These are phyloP conservation scores for Ptyas mucosa DNA, from an alignment of 2,113 vertebrate species.

Conservation along the genomic window DNA sequence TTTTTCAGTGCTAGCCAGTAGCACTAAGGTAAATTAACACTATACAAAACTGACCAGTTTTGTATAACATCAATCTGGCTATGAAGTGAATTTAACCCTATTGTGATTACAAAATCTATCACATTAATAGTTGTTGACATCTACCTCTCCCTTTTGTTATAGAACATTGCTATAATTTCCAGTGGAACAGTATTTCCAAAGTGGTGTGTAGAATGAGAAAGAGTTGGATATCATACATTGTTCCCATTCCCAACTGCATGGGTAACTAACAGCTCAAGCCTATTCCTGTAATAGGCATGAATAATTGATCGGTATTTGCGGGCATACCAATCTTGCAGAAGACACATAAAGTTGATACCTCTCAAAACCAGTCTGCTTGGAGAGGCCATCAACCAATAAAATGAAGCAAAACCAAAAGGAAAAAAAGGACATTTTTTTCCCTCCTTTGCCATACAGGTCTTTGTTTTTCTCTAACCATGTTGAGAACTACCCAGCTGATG, in stretches of 20 bases:
- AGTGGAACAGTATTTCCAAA: neutral
- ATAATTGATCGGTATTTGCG: neutral
- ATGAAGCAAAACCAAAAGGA: neutral
- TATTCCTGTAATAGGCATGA: neutral
- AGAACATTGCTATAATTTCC: neutral
- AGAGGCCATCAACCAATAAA: neutral
- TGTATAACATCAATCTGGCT: neutral
- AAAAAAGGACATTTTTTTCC: neutral
- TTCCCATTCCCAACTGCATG: neutral
- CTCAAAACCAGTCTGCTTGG: neutral
- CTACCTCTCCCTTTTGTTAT: neutral
- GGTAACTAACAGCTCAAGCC: neutral
- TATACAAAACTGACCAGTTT: neutral
- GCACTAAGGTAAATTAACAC: neutral
- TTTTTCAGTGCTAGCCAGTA: neutral
- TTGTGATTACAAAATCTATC: neutral
- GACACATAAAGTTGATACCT: neutral
- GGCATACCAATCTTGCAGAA: neutral
- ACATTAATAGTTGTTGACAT: neutral
- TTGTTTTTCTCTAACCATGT: conserved; percentile 19
- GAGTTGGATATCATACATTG: neutral
- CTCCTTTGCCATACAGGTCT: neutral
- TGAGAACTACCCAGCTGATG: neutral
- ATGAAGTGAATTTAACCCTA: neutral
- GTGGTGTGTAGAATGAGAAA: neutral